A percentile compares a stretch with the other conserved stretches of the same genome.
Conservation (phyloP, 1,140 invertebrate genomes). For the Conus ventricosus region DNA sequence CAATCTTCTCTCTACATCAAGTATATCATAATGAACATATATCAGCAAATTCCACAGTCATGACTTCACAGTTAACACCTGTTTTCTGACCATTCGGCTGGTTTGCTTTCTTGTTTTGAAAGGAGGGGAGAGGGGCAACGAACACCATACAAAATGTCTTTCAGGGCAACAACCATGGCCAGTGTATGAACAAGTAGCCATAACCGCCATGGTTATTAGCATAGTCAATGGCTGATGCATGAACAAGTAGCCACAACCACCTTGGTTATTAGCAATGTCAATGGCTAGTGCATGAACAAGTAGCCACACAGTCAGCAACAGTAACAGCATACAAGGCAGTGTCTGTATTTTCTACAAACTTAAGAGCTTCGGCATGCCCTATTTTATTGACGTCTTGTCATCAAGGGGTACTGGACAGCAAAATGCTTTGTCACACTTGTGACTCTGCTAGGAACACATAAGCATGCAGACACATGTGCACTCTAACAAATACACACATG, state of each 20-base stretch:
- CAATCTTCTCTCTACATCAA: background rate
- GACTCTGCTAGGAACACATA: background rate
- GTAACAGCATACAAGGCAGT: constrained; percentile 15
- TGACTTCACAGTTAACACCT: background rate
- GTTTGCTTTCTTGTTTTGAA: background rate
- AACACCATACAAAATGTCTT: background rate
- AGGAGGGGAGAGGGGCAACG: background rate
- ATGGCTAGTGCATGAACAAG: background rate
- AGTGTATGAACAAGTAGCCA: no score
- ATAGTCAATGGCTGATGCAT: no score
- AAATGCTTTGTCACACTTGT: background rate
- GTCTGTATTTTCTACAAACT: background rate
- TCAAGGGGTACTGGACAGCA: background rate
- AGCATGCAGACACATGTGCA: constrained; percentile 11
- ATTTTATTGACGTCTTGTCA: background rate
- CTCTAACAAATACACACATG: constrained; percentile 1
- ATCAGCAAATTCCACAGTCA: background rate
- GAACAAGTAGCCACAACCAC: no score
- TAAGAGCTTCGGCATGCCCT: background rate
- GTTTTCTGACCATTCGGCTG: background rate
- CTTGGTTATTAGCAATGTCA: background rate
- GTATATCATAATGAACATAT: background rate
- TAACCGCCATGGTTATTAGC: no score
- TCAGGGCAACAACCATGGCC: background rate
- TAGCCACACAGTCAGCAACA: background rate